These are phyloP conservation scores for Ophthalmolycus amberensis DNA, from an alignment of 2,113 vertebrate genomes.

Conservation along the genomic window DNA sequence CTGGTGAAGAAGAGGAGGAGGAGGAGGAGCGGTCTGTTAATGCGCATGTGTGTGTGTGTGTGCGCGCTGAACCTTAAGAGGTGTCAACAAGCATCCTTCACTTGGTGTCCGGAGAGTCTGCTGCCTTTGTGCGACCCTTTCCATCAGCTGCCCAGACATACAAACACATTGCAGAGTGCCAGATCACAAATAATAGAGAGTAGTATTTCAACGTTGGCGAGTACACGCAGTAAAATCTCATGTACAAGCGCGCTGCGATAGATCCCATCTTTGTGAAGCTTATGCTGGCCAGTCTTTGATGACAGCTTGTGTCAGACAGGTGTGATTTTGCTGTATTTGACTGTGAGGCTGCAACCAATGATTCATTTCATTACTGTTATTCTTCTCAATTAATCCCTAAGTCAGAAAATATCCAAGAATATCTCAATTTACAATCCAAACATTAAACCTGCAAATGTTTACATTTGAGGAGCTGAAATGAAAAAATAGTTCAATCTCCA, in stretches of 20 bases:
- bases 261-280: not conserved
- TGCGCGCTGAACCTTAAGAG: constrained; percentile 23
- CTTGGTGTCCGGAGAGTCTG: constrained; percentile 35
- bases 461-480: not conserved
- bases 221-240: not conserved
- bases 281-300: not conserved
- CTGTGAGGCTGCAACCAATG: too few relatives aligned
- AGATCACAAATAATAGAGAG: not conserved
- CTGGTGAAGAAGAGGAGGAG: constrained; percentile 70
- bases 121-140: constrained; percentile 49
- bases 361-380: not conserved
- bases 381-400: not conserved
- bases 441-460: not conserved
- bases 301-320: not conserved
- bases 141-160: constrained; percentile 63
- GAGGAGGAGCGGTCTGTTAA: constrained; percentile 27
- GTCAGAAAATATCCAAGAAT: not conserved
- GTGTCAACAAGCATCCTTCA: constrained; percentile 51
- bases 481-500: not conserved
- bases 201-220: not conserved
- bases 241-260: not conserved
- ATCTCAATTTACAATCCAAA: not conserved
- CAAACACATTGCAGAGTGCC: constrained; percentile 37
- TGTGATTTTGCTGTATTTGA: not conserved
- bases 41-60: not conserved